Evolutionary conservation across 1,140 invertebrate species (phyloP), one percentile per base, ranked within the genome.

Genomic region (Zaprionus ornatus): DNA sequence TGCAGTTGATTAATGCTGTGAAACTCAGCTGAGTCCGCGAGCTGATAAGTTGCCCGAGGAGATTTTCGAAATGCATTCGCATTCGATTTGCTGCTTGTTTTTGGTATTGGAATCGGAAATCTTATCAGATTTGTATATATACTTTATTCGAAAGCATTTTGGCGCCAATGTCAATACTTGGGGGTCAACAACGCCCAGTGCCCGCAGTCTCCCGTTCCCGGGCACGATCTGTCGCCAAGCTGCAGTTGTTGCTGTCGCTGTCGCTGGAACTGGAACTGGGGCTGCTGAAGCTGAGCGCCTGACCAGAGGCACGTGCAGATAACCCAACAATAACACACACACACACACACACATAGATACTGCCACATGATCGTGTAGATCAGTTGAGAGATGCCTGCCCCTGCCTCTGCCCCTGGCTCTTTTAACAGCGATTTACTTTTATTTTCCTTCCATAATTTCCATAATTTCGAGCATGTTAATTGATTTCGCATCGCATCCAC

Each of bases 401-500:
- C 32, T 9, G 32, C n/a, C n/a, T n/a, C n/a, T 32, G 7, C 32
- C 7, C 7, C 32, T 15, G 5, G 1, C 40, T 42, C 40, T 19
- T 37, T 17, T 40, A 5, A 59, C 64, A 67, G 56, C 63, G 66
- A 78, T 71, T 88, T 78, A 54, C 60, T 74, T 66, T 45, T 74
- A 83, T 77, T 80, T 88, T 88, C 81, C 29, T 32, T 10, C 9
- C 75, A 85, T 79, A 77, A 88, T 65, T 66, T 57, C 25, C 45
- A 50, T 50, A 50, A 50, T 82, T 86, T 72, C 40, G 52, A 84
- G 79, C 85, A 90, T 85, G 86, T 90, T 90, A 85, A 90, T 90
- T 90, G 85, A 90, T 90, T 85, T 79, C 27, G 68, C 78, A 81
- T 88, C 68, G 79, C 78, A 87, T 90, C 73, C 73, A 90, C 85